Conservation (phyloP, 2,113 vertebrate species). For the Shinisaurus crocodilurus region DNA sequence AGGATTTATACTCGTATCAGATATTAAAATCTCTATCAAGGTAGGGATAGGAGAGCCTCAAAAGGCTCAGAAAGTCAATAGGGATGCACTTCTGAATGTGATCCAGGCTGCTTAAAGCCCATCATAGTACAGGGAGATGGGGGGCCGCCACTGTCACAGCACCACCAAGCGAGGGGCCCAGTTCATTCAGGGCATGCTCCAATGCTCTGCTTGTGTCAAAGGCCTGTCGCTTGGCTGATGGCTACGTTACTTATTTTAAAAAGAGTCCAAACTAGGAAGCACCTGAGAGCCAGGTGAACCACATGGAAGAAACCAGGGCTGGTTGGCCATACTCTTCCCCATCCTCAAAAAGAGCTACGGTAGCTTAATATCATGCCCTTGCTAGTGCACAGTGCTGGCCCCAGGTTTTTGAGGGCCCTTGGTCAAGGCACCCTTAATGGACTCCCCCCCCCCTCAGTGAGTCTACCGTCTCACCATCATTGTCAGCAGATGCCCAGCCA, state of each 20-base stretch:
- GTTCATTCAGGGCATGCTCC: background rate
- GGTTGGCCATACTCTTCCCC: background rate
- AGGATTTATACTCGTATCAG: constrained; percentile 2
- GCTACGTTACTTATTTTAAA: background rate
- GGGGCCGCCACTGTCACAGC: background rate
- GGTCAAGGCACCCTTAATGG: no score
- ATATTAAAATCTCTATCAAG: constrained; percentile 19
- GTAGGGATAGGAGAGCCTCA: constrained; percentile 28
- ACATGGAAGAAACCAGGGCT: background rate
- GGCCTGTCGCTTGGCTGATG: background rate
- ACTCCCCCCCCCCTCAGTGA: no score
- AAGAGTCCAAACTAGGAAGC: background rate
- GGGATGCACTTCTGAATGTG: constrained; percentile 38
- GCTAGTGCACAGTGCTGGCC: background rate
- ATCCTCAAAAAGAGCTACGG: background rate
- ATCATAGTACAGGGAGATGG: background rate
- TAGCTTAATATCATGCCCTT: background rate
- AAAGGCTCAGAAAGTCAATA: background rate
- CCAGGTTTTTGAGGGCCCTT: no score
- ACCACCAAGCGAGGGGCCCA: background rate
- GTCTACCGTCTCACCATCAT: no score
- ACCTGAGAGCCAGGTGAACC: background rate
- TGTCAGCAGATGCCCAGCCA: no score
- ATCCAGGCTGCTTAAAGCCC: constrained; percentile 30
- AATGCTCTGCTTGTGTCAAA: background rate